A percentile compares a stretch with the other conserved stretches of the same genome.
Evolutionary conservation across 2,888 invertebrate species (phyloP).

Genomic region (Pycnomerus fuliginosus): DNA sequence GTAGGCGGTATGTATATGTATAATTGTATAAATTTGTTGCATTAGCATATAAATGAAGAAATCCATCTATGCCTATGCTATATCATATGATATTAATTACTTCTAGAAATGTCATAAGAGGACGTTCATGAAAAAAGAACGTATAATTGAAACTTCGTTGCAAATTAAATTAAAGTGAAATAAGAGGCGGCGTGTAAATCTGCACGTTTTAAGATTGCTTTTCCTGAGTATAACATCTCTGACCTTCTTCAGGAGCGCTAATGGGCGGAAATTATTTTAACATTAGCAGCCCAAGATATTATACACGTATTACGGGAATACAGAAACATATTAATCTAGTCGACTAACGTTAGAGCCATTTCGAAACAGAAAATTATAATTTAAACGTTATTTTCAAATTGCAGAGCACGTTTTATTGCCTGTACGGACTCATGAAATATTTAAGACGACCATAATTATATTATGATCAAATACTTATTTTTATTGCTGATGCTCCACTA

Average conservation of each 20-base stretch:
- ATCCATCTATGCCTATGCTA: conserved; percentile 9
- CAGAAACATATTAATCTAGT: conserved; percentile 4
- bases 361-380: too few species aligned
- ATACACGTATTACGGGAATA: too few species aligned
- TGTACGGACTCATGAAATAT: too few species aligned
- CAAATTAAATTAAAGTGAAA: too few species aligned
- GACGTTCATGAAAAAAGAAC: too few species aligned
- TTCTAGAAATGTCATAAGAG: conserved; percentile 8
- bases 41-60: conserved; percentile 21
- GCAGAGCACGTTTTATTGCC: conserved; percentile 1
- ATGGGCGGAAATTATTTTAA: conserved; percentile 21
- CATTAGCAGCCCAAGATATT: conserved; percentile 18
- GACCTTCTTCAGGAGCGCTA: conserved; percentile 10
- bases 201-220: too few species aligned
- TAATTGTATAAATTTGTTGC: conserved; percentile 18
- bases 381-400: conserved; percentile 5
- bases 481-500: too few species aligned
- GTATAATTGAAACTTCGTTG: too few species aligned
- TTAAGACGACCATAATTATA: conserved; percentile 2
- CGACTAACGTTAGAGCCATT: too few species aligned
- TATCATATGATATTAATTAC: conserved; percentile 13
- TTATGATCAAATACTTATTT: too few species aligned
- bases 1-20: conserved; percentile 22
- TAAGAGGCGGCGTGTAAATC: too few species aligned
- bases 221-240: too few species aligned